Evolutionary conservation across 2,888 invertebrate genomes (phyloP).

Genomic region (Ditula angustiorana): DNA sequence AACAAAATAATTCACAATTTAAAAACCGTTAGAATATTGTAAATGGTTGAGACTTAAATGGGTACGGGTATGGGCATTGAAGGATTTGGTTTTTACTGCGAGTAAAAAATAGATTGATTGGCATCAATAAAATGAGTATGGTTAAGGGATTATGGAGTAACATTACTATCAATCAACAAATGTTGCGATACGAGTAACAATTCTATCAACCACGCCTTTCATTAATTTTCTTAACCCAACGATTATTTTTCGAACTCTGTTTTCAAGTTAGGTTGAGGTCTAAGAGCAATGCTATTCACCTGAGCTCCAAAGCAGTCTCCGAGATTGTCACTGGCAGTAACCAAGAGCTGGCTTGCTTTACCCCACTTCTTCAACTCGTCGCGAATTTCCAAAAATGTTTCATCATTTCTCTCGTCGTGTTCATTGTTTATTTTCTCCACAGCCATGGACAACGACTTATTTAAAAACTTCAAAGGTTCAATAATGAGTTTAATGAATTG

Average conservation of each 20-base stretch:
- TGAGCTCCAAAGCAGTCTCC: neutral
- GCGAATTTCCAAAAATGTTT: neutral
- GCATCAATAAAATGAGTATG: too few relatives aligned
- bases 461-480: neutral
- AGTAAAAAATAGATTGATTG: too few relatives aligned
- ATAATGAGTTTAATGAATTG: neutral
- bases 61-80: too few relatives aligned
- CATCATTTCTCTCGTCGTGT: neutral
- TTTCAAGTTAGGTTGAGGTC: too few relatives aligned
- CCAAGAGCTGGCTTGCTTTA: neutral
- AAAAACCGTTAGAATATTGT: too few relatives aligned
- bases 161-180: too few relatives aligned
- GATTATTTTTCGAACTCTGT: neutral
- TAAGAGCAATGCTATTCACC: too few relatives aligned
- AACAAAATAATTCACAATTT: neutral
- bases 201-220: too few relatives aligned
- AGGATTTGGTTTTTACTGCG: too few relatives aligned
- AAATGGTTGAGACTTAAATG: too few relatives aligned
- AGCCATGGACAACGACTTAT: neutral
- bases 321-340: neutral
- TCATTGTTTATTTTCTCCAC: neutral
- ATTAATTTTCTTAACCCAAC: neutral
- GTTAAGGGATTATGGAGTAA: too few relatives aligned
- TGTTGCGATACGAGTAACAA: too few relatives aligned
- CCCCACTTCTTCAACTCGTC: neutral